A percentile compares a stretch with the other conserved stretches of the same genome.
These are phyloP conservation scores for Takifugu flavidus DNA, from an alignment of 2,113 vertebrate genomes.

Conservation along the genomic window DNA sequence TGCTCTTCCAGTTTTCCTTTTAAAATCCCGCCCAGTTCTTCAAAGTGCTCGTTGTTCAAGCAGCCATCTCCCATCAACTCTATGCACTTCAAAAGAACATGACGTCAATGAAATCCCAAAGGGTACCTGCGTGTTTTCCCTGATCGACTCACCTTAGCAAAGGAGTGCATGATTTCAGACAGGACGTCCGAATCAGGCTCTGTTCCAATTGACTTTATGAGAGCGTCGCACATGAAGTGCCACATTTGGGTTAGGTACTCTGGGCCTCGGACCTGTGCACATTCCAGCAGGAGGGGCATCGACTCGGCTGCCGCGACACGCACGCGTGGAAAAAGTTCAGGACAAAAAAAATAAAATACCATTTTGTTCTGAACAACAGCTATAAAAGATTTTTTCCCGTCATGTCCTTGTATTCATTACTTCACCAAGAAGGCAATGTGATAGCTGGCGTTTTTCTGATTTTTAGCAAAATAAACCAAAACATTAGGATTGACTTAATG, in stretches of 20 bases:
- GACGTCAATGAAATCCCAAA: background rate
- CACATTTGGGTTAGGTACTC: slow-evolving; percentile 99
- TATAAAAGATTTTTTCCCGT: background rate
- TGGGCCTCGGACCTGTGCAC: slow-evolving; percentile 87
- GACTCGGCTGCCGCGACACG: slow-evolving; percentile 96
- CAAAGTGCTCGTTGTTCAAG: slow-evolving; percentile 94
- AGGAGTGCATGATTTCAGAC: slow-evolving; percentile 98
- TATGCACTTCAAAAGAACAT: slow-evolving; percentile 77
- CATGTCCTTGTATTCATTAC: too few relatives aligned
- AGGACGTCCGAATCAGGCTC: slow-evolving; percentile 96
- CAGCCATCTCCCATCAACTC: slow-evolving; percentile 98
- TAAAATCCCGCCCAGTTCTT: slow-evolving; percentile 92
- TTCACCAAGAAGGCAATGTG: too few relatives aligned
- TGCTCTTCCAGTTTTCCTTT: slow-evolving; percentile 97
- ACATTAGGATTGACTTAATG: too few relatives aligned
- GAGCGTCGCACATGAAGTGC: slow-evolving; percentile 98
- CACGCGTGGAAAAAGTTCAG: slow-evolving; percentile 82
- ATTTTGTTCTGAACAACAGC: background rate
- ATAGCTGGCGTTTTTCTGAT: too few relatives aligned
- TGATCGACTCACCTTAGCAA: slow-evolving; percentile 84
- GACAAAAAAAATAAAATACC: slow-evolving; percentile 18
- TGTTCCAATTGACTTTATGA: slow-evolving; percentile 97
- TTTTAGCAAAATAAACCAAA: too few relatives aligned
- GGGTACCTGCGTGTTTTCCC: background rate
- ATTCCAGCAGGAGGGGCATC: slow-evolving; percentile 95